Evolutionary conservation across 2,113 vertebrate species (phyloP), one percentile per base, ranked within the genome.

Genomic region (Mungos mungo): DNA sequence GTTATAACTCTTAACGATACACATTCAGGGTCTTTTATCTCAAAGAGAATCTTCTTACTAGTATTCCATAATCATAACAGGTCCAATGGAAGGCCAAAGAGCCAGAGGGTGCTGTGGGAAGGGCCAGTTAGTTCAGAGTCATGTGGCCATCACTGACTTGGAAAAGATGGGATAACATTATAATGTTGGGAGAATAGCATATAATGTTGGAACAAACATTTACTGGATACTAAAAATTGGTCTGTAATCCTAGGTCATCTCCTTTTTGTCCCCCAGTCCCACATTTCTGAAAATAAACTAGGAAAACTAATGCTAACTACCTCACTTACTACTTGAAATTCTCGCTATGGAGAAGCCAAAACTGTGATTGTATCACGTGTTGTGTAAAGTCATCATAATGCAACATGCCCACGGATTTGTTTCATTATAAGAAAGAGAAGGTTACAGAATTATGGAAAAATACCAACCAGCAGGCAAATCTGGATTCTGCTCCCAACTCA

Each of bases 1-100:
- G 35, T 71, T 92, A 47, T 50, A 97, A 79, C 63, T 60, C 80
- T 50, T 92, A 93, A 85, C 77, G 68, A 92, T 74, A 76, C 0
- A 76, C 18, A n/a, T 4, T 82, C 71, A 50, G 29, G n/a, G 3
- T 71, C 69, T 93, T 87, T 92, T 74, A 88, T 87, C 82, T 86
- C 80, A 97, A 92, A 97, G 29, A 16, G 63, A 90, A 76, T 90
- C 80, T 90, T 91, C 65, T 95, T 90, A 92, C 77, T 81, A 71
- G 33, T 23, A 7, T 72, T 87, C 45, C 29, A 50, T 84, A 96
- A 90, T 85, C 41, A 81, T 54, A 94, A 90, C 16, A 63, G 35
- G 50, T 35, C 50, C 29, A 52, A 1, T 29, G 45, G 41, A 47
- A 85, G 76, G 14, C 27, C 69, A 41, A 68, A 72, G 72, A 76